A percentile compares a stretch with the other conserved stretches of the same genome.
Evolutionary conservation across 2,797 vertebrate species (phyloP).

Genomic region (Onychomys arenicola): DNA sequence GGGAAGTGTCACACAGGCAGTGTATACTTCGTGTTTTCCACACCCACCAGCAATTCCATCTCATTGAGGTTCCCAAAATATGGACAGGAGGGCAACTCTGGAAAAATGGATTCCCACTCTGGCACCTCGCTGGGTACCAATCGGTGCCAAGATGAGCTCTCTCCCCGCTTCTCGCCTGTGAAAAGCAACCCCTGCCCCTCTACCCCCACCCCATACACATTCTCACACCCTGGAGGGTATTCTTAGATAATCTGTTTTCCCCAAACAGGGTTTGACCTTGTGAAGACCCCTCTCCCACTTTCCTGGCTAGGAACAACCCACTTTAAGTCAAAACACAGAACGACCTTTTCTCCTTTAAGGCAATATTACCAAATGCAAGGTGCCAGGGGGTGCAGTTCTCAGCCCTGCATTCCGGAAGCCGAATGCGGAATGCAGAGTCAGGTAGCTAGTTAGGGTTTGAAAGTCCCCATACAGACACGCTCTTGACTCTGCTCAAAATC

Average conservation of each 20-base stretch:
- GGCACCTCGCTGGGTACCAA: constrained; percentile 36
- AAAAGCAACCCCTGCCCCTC: neutral
- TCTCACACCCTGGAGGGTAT: neutral
- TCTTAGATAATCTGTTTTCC: neutral
- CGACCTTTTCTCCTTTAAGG: constrained; percentile 77
- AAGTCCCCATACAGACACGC: neutral
- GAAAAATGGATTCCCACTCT: constrained; percentile 76
- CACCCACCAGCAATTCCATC: constrained; percentile 72
- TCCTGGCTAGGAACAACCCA: constrained; percentile 43
- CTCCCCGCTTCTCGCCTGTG: neutral
- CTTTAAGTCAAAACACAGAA: constrained; percentile 57
- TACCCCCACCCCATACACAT: neutral
- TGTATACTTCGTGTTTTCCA: constrained; percentile 53
- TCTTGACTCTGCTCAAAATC: neutral
- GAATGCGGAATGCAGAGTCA: constrained; percentile 44
- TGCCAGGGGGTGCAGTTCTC: constrained; percentile 1
- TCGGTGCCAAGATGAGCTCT: neutral
- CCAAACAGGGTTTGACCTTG: constrained; percentile 74
- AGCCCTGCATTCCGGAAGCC: neutral
- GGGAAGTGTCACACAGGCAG: constrained; percentile 36
- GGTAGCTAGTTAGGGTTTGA: constrained; percentile 66
- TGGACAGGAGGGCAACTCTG: constrained; percentile 75
- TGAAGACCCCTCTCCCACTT: constrained; percentile 56
- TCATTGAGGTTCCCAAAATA: constrained; percentile 66
- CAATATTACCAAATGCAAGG: constrained; percentile 10